These are phyloP conservation scores for Limnephilus marmoratus DNA, from an alignment of 2,888 invertebrate genomes.

Conservation along the genomic window DNA sequence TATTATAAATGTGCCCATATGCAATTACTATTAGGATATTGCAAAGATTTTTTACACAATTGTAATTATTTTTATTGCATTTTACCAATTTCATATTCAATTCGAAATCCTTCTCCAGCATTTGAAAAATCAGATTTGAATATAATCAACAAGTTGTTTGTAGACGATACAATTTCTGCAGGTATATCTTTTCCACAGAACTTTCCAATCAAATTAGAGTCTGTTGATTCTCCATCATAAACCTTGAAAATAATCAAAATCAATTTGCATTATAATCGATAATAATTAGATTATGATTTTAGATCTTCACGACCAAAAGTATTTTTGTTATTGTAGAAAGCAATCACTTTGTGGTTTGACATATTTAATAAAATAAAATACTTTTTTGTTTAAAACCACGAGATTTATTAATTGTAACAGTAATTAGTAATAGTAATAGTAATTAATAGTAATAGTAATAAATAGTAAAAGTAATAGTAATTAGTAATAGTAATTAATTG, in stretches of 20 bases:
- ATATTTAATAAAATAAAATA: too few species aligned
- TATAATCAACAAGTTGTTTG: constrained; percentile 79
- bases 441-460: too few species aligned
- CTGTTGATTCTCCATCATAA: constrained; percentile 80
- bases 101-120: constrained; percentile 77
- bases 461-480: too few species aligned
- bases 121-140: constrained; percentile 79
- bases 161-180: constrained; percentile 76
- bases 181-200: constrained; percentile 85
- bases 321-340: too few species aligned
- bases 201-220: constrained; percentile 82
- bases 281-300: too few species aligned
- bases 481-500: too few species aligned
- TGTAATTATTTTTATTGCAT: background rate
- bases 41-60: background rate
- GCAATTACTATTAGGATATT: background rate
- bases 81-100: constrained; percentile 69
- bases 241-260: constrained; percentile 73
- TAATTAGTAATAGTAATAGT: too few species aligned
- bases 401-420: too few species aligned
- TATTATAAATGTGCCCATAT: background rate
- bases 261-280: too few species aligned
- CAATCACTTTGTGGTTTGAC: too few species aligned
- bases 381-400: too few species aligned
- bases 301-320: too few species aligned